These are phyloP conservation scores for Aurelia sp. DNA, from an alignment of 30 jellyfish, hydroid and myxozoan genomes.

Conservation along the genomic window DNA sequence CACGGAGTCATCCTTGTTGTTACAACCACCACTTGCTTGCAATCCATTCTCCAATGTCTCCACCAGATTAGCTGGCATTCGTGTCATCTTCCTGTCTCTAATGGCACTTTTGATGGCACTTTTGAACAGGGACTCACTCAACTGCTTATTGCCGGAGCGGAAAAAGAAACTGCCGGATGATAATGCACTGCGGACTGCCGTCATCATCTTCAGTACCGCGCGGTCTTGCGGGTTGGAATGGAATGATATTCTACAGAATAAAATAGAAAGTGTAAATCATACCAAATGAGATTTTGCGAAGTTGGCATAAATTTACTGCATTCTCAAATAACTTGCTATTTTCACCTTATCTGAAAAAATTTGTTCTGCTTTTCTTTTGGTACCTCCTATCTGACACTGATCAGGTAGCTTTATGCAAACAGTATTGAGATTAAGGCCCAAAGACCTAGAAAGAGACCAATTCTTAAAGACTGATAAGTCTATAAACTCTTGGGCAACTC, in stretches of 20 bases:
- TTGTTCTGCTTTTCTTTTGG: no score
- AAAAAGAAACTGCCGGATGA: constrained; percentile 26
- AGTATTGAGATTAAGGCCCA: no score
- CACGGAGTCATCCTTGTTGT: constrained; percentile 29
- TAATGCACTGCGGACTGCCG: constrained; percentile 47
- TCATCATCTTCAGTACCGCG: constrained; percentile 70
- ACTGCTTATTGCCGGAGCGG: constrained; percentile 33
- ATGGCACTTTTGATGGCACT: constrained; percentile 51
- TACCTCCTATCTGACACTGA: no score
- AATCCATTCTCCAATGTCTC: constrained; percentile 49
- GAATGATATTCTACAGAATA: constrained; percentile 31
- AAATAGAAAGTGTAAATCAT: not conserved
- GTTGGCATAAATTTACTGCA: no score
- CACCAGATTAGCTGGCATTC: constrained; percentile 44
- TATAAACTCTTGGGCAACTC: no score
- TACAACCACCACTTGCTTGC: constrained; percentile 6
- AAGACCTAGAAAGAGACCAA: no score
- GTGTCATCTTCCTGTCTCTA: constrained; percentile 28
- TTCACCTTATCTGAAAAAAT: no score
- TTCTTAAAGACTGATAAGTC: no score
- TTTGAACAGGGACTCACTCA: constrained; percentile 44
- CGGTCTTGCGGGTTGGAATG: constrained; percentile 74
- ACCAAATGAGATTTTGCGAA: no score
- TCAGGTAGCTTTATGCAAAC: no score
- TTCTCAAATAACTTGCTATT: no score